These are phyloP conservation scores for Drosophila kanekoi DNA, from an alignment of 2,888 invertebrate species.

Conservation along the genomic window DNA sequence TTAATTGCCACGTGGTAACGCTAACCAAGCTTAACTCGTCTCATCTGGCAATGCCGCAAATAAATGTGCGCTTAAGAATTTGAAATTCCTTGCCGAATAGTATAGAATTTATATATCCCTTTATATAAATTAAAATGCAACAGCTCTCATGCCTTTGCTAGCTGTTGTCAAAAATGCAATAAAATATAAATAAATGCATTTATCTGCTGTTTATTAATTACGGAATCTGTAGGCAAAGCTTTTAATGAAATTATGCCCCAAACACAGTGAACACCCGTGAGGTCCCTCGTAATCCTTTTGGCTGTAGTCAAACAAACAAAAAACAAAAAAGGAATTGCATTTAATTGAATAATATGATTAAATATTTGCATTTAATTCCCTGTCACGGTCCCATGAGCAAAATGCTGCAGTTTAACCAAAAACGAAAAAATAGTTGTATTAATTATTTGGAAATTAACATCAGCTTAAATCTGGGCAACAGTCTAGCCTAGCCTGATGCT, in stretches of 20 bases:
- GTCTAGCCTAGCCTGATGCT: background rate
- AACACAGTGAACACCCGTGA: background rate
- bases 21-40: no score
- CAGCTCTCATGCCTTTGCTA: background rate
- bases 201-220: constrained; percentile 16
- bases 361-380: constrained; percentile 34
- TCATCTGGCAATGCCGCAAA: no score
- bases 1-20: no score
- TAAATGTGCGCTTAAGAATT: no score
- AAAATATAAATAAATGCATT: constrained; percentile 13
- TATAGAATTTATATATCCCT: no score
- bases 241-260: constrained; percentile 13
- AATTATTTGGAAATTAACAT: constrained; percentile 44
- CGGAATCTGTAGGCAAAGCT: constrained; percentile 6
- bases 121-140: no score
- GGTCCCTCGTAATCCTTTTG: constrained; percentile 6
- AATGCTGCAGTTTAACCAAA: constrained; percentile 22
- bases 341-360: constrained; percentile 47
- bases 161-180: background rate
- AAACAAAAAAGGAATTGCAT: constrained; percentile 8
- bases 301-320: background rate
- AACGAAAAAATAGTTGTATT: constrained; percentile 29
- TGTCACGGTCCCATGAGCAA: constrained; percentile 4
- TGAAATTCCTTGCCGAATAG: no score
- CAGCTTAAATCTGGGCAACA: constrained; percentile 20